Percentiles rank a stretch among this genome's conserved stretches.
phyloP scores from a whole-genome alignment of 2,113 vertebrate species.

The Tapirus terrestris region DNA sequence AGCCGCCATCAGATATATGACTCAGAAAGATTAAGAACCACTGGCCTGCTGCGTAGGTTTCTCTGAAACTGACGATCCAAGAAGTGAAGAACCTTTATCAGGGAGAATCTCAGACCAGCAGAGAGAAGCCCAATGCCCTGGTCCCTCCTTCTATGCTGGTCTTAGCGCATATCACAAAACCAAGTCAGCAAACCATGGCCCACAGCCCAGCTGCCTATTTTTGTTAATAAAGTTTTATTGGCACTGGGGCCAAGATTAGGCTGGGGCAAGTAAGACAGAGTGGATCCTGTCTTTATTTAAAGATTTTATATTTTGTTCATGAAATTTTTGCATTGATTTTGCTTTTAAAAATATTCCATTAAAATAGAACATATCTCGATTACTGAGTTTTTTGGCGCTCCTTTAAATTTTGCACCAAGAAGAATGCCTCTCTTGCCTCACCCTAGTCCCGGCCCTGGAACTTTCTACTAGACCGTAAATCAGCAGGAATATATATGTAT shows the following conservation, averaged over 20 bases:
- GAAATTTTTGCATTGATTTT: neutral
- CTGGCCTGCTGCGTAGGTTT: neutral
- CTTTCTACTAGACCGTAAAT: neutral
- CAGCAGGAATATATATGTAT: neutral
- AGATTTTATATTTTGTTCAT: neutral
- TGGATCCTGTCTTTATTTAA: neutral
- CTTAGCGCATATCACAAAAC: fast-evolving
- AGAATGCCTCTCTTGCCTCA: neutral
- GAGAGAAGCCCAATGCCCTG: fast-evolving
- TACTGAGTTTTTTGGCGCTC: neutral
- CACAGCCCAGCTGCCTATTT: neutral
- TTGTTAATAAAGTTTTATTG: neutral
- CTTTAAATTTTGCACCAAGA: neutral
- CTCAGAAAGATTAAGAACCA: neutral
- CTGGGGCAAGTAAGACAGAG: neutral
- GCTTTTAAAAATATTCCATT: neutral
- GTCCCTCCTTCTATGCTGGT: fast-evolving
- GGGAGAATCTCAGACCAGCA: neutral
- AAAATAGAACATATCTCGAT: neutral
- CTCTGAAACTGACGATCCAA: neutral
- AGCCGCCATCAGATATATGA: neutral
- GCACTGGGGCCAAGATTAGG: neutral
- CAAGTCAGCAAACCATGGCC: neutral
- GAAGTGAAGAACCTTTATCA: neutral
- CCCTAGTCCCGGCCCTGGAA: neutral